These are phyloP conservation scores for Meloidogyne hapla DNA, from an alignment of 1,140 invertebrate genomes.

Conservation along the genomic window DNA sequence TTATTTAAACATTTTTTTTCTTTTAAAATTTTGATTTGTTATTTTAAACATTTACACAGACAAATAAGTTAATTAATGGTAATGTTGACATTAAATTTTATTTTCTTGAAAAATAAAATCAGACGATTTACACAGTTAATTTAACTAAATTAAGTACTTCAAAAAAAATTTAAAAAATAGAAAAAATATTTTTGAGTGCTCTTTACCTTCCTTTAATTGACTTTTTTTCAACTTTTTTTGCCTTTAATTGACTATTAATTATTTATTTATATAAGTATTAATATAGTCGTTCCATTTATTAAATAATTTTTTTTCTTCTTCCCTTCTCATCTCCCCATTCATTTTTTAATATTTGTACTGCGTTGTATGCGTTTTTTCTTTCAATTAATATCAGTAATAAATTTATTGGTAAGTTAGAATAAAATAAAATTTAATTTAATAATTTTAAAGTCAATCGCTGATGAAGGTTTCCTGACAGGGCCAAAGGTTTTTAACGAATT, in stretches of 20 bases:
- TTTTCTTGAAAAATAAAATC: too few relatives aligned
- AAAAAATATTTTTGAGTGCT: background rate
- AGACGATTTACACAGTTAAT: too few relatives aligned
- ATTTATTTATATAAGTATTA: too few relatives aligned
- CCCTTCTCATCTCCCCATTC: background rate
- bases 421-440: background rate
- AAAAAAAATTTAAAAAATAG: too few relatives aligned
- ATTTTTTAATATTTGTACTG: constrained; percentile 1
- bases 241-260: too few relatives aligned
- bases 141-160: too few relatives aligned
- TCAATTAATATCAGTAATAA: background rate
- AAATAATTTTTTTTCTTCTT: background rate
- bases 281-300: background rate
- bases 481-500: background rate
- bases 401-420: background rate
- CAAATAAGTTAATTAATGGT: too few relatives aligned
- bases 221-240: background rate
- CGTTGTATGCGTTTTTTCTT: constrained; percentile 16
- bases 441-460: background rate
- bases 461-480: constrained; percentile 21
- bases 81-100: too few relatives aligned
- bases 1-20: too few relatives aligned
- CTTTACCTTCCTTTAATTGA: background rate
- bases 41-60: too few relatives aligned
- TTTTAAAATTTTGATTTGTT: too few relatives aligned